phyloP scores from a whole-genome alignment of 2,888 invertebrate genomes.

The Heliothis peltigera region DNA sequence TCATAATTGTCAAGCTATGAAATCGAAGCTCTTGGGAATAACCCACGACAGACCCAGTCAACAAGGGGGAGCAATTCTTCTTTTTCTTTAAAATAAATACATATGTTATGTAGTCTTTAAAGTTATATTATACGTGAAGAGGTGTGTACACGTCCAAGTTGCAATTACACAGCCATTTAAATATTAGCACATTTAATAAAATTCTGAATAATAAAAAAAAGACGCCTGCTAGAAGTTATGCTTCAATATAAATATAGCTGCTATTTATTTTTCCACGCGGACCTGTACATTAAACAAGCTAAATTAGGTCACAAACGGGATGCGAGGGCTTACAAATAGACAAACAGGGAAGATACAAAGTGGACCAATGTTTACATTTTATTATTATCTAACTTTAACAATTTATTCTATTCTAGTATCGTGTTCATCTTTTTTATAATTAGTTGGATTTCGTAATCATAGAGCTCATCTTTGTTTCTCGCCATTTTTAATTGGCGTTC shows the following conservation, averaged over 20 bases:
- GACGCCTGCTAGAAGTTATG: neutral
- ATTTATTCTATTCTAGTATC: constrained; percentile 7
- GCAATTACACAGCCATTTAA: neutral
- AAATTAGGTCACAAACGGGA: constrained; percentile 52
- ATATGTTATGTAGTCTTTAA: too few relatives aligned
- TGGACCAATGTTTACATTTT: constrained; percentile 35
- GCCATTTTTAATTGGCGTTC: too few relatives aligned
- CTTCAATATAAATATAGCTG: constrained; percentile 12
- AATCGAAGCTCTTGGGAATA: too few relatives aligned
- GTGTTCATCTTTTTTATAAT: too few relatives aligned
- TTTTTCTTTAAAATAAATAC: too few relatives aligned
- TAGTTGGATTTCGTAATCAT: too few relatives aligned
- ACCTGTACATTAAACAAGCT: constrained; percentile 38
- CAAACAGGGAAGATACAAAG: constrained; percentile 31
- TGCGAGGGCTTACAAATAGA: constrained; percentile 39
- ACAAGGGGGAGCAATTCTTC: too few relatives aligned
- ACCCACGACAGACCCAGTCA: too few relatives aligned
- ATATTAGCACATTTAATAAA: neutral
- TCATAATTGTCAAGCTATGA: too few relatives aligned
- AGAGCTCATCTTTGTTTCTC: too few relatives aligned
- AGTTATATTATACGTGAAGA: neutral
- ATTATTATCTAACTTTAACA: constrained; percentile 19
- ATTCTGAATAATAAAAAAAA: constrained; percentile 12
- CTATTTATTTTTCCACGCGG: constrained; percentile 32
- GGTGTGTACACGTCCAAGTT: neutral